Evolutionary conservation across 1,140 invertebrate species (phyloP).

Genomic region (Drosophila biarmipes): DNA sequence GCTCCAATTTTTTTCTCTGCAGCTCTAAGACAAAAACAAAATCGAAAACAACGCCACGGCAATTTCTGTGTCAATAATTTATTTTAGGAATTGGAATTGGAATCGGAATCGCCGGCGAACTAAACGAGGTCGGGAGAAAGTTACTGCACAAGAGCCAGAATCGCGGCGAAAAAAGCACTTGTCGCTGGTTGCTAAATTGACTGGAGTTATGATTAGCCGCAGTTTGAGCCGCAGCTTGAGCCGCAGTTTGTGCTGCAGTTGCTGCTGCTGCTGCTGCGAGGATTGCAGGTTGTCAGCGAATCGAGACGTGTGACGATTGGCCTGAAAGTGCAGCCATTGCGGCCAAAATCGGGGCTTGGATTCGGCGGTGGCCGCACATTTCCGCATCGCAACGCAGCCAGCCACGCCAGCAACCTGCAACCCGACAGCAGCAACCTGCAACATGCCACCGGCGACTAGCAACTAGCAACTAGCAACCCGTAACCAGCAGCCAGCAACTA

Average conservation of each 20-base stretch:
- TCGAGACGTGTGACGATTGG: constrained; percentile 79
- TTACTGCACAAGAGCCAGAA: constrained; percentile 51
- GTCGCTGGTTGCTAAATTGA: constrained; percentile 69
- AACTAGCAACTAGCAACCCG: background rate
- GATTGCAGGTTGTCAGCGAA: constrained; percentile 72
- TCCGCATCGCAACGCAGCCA: constrained; percentile 56
- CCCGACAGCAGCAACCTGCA: constrained; percentile 5
- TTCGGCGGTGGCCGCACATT: constrained; percentile 38
- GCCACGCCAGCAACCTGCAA: constrained; percentile 18
- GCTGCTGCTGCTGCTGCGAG: constrained; percentile 33
- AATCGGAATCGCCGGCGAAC: constrained; percentile 37
- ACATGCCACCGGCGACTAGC: background rate
- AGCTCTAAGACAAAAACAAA: constrained; percentile 3
- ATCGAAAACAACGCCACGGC: constrained; percentile 34
- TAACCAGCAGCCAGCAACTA: background rate
- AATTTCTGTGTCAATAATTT: constrained; percentile 74
- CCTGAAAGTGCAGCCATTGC: constrained; percentile 75
- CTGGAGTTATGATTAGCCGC: constrained; percentile 70
- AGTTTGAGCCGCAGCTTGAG: background rate
- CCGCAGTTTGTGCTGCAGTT: constrained; percentile 16
- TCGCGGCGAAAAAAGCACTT: constrained; percentile 51
- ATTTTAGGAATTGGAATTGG: constrained; percentile 71
- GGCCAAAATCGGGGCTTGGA: constrained; percentile 47
- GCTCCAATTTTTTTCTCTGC: background rate
- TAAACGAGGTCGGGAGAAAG: constrained; percentile 78